Percentiles rank a stretch among this genome's conserved stretches.
Evolutionary conservation across 1,140 invertebrate genomes (phyloP).

Genomic region (Lineus longissimus): DNA sequence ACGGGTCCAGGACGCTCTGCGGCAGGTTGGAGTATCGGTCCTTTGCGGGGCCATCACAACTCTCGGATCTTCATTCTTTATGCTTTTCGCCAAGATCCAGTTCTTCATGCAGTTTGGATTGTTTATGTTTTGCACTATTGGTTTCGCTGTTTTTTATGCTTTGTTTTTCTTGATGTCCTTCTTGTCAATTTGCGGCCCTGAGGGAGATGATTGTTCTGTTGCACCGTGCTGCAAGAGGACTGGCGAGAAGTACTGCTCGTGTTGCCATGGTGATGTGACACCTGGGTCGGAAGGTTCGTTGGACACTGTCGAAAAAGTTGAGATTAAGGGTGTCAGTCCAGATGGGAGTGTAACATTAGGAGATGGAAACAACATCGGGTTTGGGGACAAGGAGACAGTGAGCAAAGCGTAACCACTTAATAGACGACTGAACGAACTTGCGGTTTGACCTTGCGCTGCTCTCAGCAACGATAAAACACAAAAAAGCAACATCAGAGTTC

Average conservation of each 20-base stretch:
- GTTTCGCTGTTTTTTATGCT: constrained; percentile 38
- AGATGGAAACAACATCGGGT: too few species aligned
- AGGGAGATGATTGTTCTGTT: constrained; percentile 27
- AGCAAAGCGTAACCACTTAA: too few species aligned
- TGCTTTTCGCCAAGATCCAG: constrained; percentile 34
- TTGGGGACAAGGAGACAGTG: too few species aligned
- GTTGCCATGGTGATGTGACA: too few species aligned
- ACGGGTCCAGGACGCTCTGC: constrained; percentile 12
- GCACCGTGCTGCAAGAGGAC: constrained; percentile 11
- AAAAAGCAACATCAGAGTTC: too few species aligned
- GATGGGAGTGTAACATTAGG: too few species aligned
- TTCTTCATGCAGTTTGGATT: constrained; percentile 40
- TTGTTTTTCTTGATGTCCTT: constrained; percentile 30
- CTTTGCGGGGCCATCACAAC: constrained; percentile 38
- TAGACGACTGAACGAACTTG: too few species aligned
- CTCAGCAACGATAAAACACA: too few species aligned
- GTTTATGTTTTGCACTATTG: constrained; percentile 42
- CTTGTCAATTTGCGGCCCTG: constrained; percentile 32
- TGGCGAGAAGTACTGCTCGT: background rate
- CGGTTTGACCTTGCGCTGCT: too few species aligned
- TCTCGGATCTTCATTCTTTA: constrained; percentile 35
- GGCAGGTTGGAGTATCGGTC: constrained; percentile 11
- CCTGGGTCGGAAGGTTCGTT: too few species aligned
- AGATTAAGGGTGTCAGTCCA: too few species aligned
- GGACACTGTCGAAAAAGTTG: too few species aligned